Percentiles rank a stretch among this genome's conserved stretches.
Conservation (phyloP, 2,113 vertebrate genomes). For the Macquaria australasica region DNA sequence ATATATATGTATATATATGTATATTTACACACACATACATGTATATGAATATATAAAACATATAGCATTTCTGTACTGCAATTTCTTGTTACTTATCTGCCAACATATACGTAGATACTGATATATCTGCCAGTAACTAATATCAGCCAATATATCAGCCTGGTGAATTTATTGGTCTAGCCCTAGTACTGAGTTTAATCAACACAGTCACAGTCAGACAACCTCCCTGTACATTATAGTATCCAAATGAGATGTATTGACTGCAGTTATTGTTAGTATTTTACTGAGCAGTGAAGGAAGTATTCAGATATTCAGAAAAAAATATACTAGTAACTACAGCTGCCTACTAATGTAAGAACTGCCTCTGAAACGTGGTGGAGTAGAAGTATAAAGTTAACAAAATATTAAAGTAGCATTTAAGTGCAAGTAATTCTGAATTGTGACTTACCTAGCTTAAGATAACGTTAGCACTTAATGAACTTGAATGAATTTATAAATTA, state of each 20-base stretch:
- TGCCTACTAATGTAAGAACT: neutral
- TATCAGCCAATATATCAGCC: neutral
- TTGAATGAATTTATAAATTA: neutral
- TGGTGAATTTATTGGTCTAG: neutral
- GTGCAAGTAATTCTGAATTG: neutral
- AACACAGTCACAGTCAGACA: neutral
- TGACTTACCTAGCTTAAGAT: neutral
- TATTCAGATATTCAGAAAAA: no score
- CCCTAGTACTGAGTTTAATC: neutral
- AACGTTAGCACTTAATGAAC: neutral
- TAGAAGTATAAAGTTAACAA: no score
- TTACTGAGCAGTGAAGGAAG: neutral
- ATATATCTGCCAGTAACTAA: neutral
- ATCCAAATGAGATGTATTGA: neutral
- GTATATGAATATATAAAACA: no score
- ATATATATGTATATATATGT: no score
- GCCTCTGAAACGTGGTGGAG: neutral
- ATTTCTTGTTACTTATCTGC: neutral
- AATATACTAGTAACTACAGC: neutral
- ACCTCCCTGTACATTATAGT: neutral
- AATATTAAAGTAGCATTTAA: neutral
- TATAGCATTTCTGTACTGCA: neutral
- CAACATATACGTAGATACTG: neutral
- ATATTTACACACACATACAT: no score
- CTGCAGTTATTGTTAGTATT: neutral